These are phyloP conservation scores for Drosophila borborema DNA, from an alignment of 2,888 invertebrate genomes.

Conservation along the genomic window DNA sequence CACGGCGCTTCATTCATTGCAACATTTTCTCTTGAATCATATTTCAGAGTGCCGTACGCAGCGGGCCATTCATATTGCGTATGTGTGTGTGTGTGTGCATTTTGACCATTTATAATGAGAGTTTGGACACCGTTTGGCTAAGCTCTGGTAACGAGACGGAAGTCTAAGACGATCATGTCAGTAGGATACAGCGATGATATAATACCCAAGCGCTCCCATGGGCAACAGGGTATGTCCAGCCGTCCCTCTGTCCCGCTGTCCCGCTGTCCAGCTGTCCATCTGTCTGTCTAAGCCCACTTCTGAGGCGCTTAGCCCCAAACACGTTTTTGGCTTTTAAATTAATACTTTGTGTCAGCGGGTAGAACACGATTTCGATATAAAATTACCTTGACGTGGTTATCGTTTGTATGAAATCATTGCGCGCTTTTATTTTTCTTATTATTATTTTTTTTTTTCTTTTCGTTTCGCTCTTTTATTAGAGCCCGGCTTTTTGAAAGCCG, in stretches of 20 bases:
- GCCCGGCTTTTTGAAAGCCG: constrained; percentile 25
- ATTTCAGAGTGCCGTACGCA: constrained; percentile 69
- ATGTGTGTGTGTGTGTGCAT: constrained; percentile 48
- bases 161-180: constrained; percentile 55
- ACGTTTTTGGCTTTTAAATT: constrained; percentile 78
- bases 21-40: constrained; percentile 66
- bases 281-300: constrained; percentile 34
- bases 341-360: constrained; percentile 73
- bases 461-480: constrained; percentile 68
- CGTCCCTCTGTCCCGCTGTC: neutral
- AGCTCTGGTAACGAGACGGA: constrained; percentile 59
- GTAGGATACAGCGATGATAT: constrained; percentile 59
- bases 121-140: constrained; percentile 28
- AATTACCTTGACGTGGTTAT: constrained; percentile 74
- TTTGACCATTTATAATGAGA: constrained; percentile 50
- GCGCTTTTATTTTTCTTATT: constrained; percentile 31
- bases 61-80: constrained; percentile 52
- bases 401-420: constrained; percentile 75
- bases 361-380: constrained; percentile 78
- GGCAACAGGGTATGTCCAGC: constrained; percentile 29
- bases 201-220: constrained; percentile 44
- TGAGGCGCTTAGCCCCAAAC: constrained; percentile 73
- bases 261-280: neutral
- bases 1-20: constrained; percentile 51
- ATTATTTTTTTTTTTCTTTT: neutral